Conservation (phyloP, 2,797 vertebrate species). For the Paratrypauchen microcephalus region DNA sequence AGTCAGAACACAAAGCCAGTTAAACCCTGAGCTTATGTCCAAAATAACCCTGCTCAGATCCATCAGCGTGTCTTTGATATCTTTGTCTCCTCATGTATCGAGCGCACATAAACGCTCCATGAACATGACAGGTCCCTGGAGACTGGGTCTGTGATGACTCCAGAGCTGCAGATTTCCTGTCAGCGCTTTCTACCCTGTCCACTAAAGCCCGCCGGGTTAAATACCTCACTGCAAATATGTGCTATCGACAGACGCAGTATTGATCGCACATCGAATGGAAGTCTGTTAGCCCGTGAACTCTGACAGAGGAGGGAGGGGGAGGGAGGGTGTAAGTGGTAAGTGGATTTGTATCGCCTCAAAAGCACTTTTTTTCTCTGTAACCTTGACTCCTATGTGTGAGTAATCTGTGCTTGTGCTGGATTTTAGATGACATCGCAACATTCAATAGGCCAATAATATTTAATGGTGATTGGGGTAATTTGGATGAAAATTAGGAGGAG, state of each 20-base stretch:
- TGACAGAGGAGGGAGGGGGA: background rate
- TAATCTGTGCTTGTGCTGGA: background rate
- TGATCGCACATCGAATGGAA: constrained; percentile 11
- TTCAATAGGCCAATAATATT: too few relatives aligned
- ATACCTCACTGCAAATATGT: constrained; percentile 15
- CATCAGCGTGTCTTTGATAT: constrained; percentile 2
- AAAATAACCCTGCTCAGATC: background rate
- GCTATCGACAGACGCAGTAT: constrained; percentile 31
- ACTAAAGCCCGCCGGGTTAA: constrained; percentile 40
- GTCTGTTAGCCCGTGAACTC: too few relatives aligned
- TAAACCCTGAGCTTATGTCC: background rate
- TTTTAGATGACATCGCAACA: background rate
- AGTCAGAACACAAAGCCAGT: background rate
- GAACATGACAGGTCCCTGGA: background rate
- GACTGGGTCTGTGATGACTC: background rate
- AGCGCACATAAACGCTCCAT: background rate
- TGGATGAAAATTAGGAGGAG: too few relatives aligned
- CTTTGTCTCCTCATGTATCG: constrained; percentile 4
- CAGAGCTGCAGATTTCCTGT: constrained; percentile 12
- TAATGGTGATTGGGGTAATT: too few relatives aligned
- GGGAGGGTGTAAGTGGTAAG: background rate
- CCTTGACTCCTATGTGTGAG: background rate
- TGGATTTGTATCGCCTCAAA: constrained; percentile 8
- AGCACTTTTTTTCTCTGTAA: background rate
- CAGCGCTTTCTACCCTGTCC: constrained; percentile 29